Base-by-base conservation (phyloP, 2,888 invertebrate species). In the Rhyacophila evoluta region DNA sequence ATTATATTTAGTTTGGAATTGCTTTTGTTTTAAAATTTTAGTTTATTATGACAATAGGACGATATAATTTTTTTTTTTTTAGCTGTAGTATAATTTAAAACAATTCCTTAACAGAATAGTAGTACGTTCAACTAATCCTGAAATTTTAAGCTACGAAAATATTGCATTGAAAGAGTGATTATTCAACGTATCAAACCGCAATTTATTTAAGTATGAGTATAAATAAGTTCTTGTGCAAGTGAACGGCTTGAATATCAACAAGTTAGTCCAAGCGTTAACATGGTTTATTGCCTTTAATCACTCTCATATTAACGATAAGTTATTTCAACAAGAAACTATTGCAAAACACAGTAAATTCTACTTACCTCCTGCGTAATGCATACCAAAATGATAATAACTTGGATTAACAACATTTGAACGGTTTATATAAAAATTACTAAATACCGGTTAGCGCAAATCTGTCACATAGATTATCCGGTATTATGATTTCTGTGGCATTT, bases 321-420 rank as follows among this genome's bases (percentile, higher is more conserved):
- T 74, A 74, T 74, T 74, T 74, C 33, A 55, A 38, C 55, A n/a
- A 55, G 55, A 74, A 29, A 41, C n/a, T 41, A 19, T 67, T 74
- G 74, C 28, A 19, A 74, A 33, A 55, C 74, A 29, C 11, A 55
- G n/a, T 19, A 74, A 74, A 55, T 55, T 55, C 19, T 72, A 25
- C 39, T 38, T 72, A 25, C 39, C 41, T 38, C 39, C 41, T 39
- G 25, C 28, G 72, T n/a, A 25, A 28, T 27, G 27, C 27, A 68
- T 68, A 68, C 68, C 68, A 25, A 68, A 11, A 4, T 41, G 3
- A 12, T 41, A 41, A 15, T 41, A 3, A 39, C 39, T 39, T 1
- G 39, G 38, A 2, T 41, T 15, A 4, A 41, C 15, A 12, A 6
- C 1, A 15, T 41, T 39, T 39, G n/a, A 4, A n/a, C 1, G 39